phyloP scores from a whole-genome alignment of 2,113 vertebrate genomes.

The Picathartes gymnocephalus region DNA sequence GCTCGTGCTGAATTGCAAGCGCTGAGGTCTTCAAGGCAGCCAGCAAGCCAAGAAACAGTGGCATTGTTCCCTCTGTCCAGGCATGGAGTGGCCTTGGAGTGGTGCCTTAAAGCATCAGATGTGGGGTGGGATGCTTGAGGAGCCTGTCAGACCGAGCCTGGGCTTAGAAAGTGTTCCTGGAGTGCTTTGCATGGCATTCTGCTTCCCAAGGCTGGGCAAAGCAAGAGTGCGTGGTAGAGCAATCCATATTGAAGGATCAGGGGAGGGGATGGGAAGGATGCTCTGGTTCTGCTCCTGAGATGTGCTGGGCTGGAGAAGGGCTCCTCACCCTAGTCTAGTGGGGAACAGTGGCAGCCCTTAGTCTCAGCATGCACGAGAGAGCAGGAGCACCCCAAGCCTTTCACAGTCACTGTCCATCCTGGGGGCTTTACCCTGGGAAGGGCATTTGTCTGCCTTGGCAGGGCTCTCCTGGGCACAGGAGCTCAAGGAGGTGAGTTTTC shows the following conservation, averaged over 20 bases:
- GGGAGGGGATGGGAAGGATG: not conserved
- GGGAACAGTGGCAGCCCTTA: not conserved
- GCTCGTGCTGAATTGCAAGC: accelerated
- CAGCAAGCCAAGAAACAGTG: not conserved
- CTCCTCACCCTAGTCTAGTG: accelerated
- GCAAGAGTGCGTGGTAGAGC: not conserved
- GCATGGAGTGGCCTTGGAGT: not conserved
- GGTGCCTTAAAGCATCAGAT: not conserved
- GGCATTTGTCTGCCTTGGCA: not conserved
- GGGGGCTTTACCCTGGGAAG: not conserved
- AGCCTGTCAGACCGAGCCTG: not conserved
- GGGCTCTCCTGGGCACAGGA: not conserved
- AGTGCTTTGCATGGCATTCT: not conserved
- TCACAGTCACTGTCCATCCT: not conserved
- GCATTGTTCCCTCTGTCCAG: not conserved
- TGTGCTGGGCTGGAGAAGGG: not conserved
- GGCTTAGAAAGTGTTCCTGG: not conserved
- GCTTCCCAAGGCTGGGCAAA: not conserved
- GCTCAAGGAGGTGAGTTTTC: not conserved
- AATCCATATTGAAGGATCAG: not conserved
- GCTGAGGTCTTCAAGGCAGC: accelerated
- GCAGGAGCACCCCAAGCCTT: not conserved
- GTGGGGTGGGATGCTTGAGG: not conserved
- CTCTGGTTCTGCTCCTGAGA: not conserved
- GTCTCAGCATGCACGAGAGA: not conserved